These are phyloP conservation scores for Pyrocoelia pectoralis DNA, from an alignment of 2,888 invertebrate genomes.

Conservation along the genomic window DNA sequence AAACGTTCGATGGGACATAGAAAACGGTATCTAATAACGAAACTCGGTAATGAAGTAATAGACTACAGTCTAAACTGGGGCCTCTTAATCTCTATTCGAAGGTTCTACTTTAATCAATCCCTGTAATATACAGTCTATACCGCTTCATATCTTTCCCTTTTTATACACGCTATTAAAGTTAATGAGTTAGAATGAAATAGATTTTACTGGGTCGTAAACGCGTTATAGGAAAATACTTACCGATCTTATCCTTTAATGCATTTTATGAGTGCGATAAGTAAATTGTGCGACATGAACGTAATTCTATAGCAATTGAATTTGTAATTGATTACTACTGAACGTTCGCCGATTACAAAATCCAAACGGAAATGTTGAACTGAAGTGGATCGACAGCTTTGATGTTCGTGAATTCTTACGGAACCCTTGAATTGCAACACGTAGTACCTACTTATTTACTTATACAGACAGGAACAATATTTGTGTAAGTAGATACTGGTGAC, in stretches of 20 bases:
- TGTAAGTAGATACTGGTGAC: no score
- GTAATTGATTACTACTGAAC: slow-evolving; percentile 23
- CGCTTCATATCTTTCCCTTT: slow-evolving; percentile 37
- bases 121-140: slow-evolving; percentile 46
- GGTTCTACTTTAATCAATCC: slow-evolving; percentile 49
- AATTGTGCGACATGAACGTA: slow-evolving; percentile 46
- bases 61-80: slow-evolving; percentile 36
- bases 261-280: slow-evolving; percentile 53
- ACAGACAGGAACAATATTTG: no score
- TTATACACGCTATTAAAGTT: slow-evolving; percentile 48
- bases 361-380: background rate
- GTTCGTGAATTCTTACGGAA: no score
- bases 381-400: background rate
- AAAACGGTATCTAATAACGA: slow-evolving; percentile 34
- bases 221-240: slow-evolving; percentile 55
- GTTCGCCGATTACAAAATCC: background rate
- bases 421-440: no score
- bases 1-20: slow-evolving; percentile 29
- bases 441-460: no score
- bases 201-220: slow-evolving; percentile 51
- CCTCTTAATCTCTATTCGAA: slow-evolving; percentile 49
- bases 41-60: slow-evolving; percentile 36
- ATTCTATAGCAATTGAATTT: slow-evolving; percentile 36
- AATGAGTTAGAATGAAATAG: slow-evolving; percentile 56
- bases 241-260: slow-evolving; percentile 55